phyloP scores from a whole-genome alignment of 2,113 vertebrate species.

The Brachypteracias leptosomus region DNA sequence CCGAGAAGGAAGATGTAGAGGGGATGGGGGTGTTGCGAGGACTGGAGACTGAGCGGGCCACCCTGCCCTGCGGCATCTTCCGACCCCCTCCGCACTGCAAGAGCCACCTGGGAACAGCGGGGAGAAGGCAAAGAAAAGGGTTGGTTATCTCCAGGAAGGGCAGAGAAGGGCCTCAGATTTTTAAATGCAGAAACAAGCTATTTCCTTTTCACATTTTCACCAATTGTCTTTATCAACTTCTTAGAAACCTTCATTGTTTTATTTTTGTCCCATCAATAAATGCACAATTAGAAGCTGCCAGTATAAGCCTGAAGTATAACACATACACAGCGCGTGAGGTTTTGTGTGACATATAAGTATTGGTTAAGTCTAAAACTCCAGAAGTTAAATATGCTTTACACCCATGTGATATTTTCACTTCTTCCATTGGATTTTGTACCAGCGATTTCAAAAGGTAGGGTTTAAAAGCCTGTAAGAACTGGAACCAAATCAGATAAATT shows the following conservation, averaged over 20 bases:
- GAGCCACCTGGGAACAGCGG: accelerated
- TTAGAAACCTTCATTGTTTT: background rate
- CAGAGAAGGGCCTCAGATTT: background rate
- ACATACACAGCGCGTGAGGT: accelerated
- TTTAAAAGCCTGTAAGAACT: background rate
- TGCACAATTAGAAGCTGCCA: background rate
- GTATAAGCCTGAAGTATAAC: too few relatives aligned
- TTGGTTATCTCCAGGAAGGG: accelerated
- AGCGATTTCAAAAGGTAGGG: background rate
- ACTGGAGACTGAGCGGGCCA: accelerated
- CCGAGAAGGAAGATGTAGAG: accelerated
- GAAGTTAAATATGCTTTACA: background rate
- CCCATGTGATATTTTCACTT: background rate
- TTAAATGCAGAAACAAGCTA: background rate
- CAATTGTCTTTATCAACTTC: background rate
- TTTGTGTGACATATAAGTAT: accelerated
- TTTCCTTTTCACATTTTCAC: accelerated
- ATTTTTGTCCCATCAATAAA: background rate
- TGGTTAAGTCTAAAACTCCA: background rate
- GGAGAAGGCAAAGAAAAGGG: background rate
- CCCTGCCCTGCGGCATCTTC: accelerated
- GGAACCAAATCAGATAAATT: accelerated
- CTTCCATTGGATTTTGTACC: background rate
- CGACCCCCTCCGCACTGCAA: accelerated
- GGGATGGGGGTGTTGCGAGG: accelerated